Evolutionary conservation across 2,797 vertebrate genomes (phyloP), one percentile per base, ranked within the genome.

Genomic region (Smutsia gigantea): DNA sequence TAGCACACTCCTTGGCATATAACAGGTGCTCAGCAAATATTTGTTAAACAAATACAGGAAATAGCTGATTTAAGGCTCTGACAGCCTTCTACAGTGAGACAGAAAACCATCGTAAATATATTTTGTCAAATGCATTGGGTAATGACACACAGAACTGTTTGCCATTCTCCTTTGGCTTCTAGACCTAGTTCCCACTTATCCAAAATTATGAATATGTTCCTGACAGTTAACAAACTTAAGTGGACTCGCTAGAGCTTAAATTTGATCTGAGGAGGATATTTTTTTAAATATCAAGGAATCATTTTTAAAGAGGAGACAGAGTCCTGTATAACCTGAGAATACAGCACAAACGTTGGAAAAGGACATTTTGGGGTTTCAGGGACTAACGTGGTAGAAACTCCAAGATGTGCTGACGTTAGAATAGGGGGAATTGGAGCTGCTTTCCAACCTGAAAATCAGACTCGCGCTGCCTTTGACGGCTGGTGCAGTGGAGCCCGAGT

Each of bases 231-330:
- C 37, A 55, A 75, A 78, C 19, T 1, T 77, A 89, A 19, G 11
- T 78, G 63, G 42, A 77, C 57, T 75, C 57, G 51, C 51, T 66
- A 1, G 42, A 63, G 57, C 46, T 74, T 87, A 69, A 79, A 29
- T 90, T 68, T 68, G 74, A 79, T 91, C 51, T 68, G 64, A 92
- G 34, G 66, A 92, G 61, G 42, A 25, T 69, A 25, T 71, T 69
- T 79, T 64, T 34, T 51, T 34, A 55, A 71, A 23, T 25, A 79
- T 46, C 59, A 83, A 94, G 63, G 53, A 82, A 31, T 90, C 39
- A 31, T 87, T 82, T 78, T 75, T 94, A 59, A 87, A 87, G 39
- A 86, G n/a, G 78, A 95, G 25, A 49, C 31, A 66, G 37, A 91
- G 17, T 59, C 66, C 46, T 85, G 11, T 27, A 49, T 74, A 72